phyloP scores from a whole-genome alignment of 2,888 invertebrate genomes.

The Agrochola litura region DNA sequence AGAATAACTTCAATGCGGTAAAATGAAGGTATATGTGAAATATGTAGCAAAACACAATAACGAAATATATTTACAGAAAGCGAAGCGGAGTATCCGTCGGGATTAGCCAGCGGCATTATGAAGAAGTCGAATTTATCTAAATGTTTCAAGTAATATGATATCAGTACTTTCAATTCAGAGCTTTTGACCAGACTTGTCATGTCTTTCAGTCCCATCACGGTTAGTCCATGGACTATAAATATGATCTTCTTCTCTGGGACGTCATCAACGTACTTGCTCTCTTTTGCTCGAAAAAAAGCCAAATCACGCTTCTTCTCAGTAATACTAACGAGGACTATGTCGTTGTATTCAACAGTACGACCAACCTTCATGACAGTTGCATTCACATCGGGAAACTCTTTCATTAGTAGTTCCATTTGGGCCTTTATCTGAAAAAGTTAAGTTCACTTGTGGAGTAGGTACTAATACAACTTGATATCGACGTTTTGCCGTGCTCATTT shows the following conservation, averaged over 20 bases:
- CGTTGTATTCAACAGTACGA: constrained; percentile 80
- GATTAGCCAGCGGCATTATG: constrained; percentile 84
- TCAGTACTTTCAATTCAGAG: constrained; percentile 66
- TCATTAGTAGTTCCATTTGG: constrained; percentile 68
- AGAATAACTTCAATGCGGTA: neutral
- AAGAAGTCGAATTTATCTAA: constrained; percentile 84
- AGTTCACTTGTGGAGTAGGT: neutral
- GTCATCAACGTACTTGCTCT: constrained; percentile 78
- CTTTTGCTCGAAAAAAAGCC: constrained; percentile 70
- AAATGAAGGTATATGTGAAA: neutral
- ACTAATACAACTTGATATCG: neutral
- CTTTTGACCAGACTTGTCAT: constrained; percentile 64
- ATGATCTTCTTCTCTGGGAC: constrained; percentile 80
- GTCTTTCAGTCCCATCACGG: constrained; percentile 73
- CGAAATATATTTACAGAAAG: constrained; percentile 32
- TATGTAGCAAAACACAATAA: neutral
- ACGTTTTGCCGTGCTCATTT: neutral
- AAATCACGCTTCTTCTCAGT: constrained; percentile 53
- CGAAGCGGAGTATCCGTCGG: constrained; percentile 76
- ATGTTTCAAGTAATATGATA: constrained; percentile 77
- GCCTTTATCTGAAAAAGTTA: constrained; percentile 71
- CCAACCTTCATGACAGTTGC: constrained; percentile 74
- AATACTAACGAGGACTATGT: constrained; percentile 79
- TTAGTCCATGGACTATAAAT: constrained; percentile 84
- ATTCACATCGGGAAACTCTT: constrained; percentile 70